These are phyloP conservation scores for Morpho achilles DNA, from an alignment of 2,888 invertebrate genomes.

Conservation along the genomic window DNA sequence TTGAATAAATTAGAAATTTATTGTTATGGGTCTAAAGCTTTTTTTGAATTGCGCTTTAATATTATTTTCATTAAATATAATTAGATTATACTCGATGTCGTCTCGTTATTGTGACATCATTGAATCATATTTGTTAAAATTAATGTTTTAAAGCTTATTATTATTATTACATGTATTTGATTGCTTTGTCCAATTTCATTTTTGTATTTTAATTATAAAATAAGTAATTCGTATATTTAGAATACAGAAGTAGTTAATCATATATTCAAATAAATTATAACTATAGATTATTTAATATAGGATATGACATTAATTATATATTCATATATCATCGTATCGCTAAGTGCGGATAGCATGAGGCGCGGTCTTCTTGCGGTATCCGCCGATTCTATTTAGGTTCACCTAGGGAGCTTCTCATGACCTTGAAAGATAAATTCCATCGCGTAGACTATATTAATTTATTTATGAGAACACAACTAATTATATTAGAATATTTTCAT, in stretches of 20 bases:
- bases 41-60: slow-evolving; percentile 36
- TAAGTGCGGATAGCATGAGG: slow-evolving; percentile 26
- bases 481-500: slow-evolving; percentile 14
- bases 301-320: slow-evolving; percentile 19
- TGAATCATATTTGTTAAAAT: slow-evolving; percentile 14
- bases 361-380: slow-evolving; percentile 12
- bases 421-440: slow-evolving; percentile 18
- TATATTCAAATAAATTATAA: slow-evolving; percentile 39
- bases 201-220: slow-evolving; percentile 13
- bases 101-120: slow-evolving; percentile 33
- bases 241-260: slow-evolving; percentile 46
- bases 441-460: slow-evolving; percentile 18
- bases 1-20: slow-evolving; percentile 1
- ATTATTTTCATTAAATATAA: slow-evolving; percentile 18
- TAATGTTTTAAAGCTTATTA: slow-evolving; percentile 18
- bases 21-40: slow-evolving; percentile 9
- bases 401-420: slow-evolving; percentile 34
- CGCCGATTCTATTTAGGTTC: slow-evolving; percentile 22
- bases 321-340: slow-evolving; percentile 33
- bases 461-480: slow-evolving; percentile 22
- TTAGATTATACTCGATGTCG: slow-evolving; percentile 41
- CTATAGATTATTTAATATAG: slow-evolving; percentile 29
- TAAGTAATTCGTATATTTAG: slow-evolving; percentile 27
- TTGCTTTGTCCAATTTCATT: slow-evolving; percentile 22
- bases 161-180: slow-evolving; percentile 21